phyloP scores from a whole-genome alignment of 2,113 vertebrate genomes.

The Engystomops pustulosus region DNA sequence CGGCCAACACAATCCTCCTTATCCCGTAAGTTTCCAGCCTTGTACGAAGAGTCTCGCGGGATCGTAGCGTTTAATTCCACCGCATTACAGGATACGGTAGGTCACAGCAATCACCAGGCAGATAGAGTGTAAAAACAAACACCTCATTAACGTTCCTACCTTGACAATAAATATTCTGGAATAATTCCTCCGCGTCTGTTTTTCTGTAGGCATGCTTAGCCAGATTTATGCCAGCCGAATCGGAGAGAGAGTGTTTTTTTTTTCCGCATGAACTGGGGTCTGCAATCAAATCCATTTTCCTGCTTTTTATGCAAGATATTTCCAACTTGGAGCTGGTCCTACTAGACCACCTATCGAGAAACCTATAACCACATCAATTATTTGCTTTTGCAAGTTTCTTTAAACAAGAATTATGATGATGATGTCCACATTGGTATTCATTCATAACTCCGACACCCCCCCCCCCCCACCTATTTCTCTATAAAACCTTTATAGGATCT shows the following conservation, averaged over 20 bases:
- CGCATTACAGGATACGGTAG: neutral
- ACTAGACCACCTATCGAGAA: constrained; percentile 54
- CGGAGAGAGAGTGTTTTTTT: neutral
- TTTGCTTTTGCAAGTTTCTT: constrained; percentile 54
- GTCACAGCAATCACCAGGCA: neutral
- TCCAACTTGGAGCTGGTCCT: constrained; percentile 26
- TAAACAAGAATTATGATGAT: constrained; percentile 56
- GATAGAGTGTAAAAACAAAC: constrained; percentile 20
- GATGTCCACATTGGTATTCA: constrained; percentile 45
- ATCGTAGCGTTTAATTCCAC: neutral
- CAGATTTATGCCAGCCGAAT: constrained; percentile 49
- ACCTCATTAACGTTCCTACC: constrained; percentile 15
- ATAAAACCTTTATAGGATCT: constrained; percentile 32
- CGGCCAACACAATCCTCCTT: neutral
- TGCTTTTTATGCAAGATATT: constrained; percentile 45
- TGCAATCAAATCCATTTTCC: constrained; percentile 52
- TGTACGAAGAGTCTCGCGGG: neutral
- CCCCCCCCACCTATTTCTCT: constrained; percentile 29
- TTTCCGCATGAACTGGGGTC: constrained; percentile 41
- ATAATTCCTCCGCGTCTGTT: constrained; percentile 33
- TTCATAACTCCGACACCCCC: constrained; percentile 14
- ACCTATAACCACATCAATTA: constrained; percentile 51
- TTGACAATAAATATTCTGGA: constrained; percentile 39
- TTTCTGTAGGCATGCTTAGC: constrained; percentile 37
- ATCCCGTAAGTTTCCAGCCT: neutral